Base-by-base conservation (phyloP, 2,113 vertebrate genomes). In the Mustela nigripes region DNA sequence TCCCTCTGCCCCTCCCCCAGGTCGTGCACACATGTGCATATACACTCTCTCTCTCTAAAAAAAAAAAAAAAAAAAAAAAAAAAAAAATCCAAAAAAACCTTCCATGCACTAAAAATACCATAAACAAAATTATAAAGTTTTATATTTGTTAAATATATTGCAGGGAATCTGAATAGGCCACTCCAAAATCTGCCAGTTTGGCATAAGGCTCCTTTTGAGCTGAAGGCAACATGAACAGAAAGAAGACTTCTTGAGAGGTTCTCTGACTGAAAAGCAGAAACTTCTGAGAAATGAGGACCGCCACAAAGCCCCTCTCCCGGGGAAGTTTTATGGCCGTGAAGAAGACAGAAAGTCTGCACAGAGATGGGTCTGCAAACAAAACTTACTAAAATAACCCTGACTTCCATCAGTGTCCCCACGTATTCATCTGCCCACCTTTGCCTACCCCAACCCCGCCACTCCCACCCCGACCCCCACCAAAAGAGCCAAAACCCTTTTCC, bases 31-130 rank as follows among this genome's bases (percentile, higher is more conserved):
- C 11, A 5, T 12, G 26, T 26, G 60, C 28, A 31, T 28, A 6
- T 11, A 11, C 26, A 11, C 62, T 15, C 28, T 31, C 62, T 31
- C 62, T 65, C 28, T 65, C 42, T 42, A 42, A 42, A 65, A 65
- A 60, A 60, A 62, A 62, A 15, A 33, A 67, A n/a, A n/a, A n/a
- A n/a, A n/a, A n/a, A 67, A 65, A 65, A 60, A 60, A 62, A 62
- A 15, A 33, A 67, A 67, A 67, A 65, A 65, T 15, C 63, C 63
- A 53, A 31, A 31, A 33, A 65, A 33, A 67, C 1, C 63, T 67
- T 67, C 31, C 63, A 33, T 16, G 63, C 63, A 67, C 31, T 50
- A 83, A 93, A 95, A 89, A 89, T 42, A 60, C 31, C 50, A 95
- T 33, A 73, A 93, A 78, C 33, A 91, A 91, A 92, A 73, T 79